Conservation (phyloP, 2,888 invertebrate species). For the Caenorhabditis panamensis region DNA sequence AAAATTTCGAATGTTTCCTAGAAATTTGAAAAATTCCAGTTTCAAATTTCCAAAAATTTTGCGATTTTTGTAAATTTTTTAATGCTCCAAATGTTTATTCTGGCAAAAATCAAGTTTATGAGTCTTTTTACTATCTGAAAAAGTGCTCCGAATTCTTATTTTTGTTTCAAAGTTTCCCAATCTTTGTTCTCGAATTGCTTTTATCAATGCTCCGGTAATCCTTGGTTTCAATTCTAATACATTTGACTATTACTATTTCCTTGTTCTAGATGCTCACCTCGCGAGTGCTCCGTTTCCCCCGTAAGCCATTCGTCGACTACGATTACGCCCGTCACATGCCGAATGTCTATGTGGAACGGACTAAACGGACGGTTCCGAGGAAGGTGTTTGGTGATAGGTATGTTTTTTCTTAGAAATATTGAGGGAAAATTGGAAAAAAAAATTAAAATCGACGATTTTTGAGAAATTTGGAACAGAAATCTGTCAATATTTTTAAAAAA, state of each 20-base stretch:
- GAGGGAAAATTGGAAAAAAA: no score
- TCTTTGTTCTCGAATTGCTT: constrained; percentile 5
- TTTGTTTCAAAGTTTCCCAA: not conserved
- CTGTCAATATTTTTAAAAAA: no score
- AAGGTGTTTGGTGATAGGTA: constrained; percentile 75
- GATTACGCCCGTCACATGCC: constrained; percentile 80
- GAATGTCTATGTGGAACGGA: constrained; percentile 74
- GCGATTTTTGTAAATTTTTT: no score
- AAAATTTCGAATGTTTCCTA: no score
- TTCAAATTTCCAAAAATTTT: no score
- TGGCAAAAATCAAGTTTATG: no score
- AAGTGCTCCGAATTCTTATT: not conserved
- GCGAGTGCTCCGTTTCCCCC: constrained; percentile 59
- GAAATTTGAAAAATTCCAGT: constrained; percentile 25
- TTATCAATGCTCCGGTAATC: not conserved
- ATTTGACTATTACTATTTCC: no score
- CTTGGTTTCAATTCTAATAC: no score
- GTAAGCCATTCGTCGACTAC: constrained; percentile 73
- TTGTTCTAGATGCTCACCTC: constrained; percentile 56
- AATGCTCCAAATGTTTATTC: no score
- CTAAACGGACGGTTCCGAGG: constrained; percentile 75
- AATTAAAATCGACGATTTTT: no score
- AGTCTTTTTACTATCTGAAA: no score
- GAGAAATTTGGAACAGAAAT: no score
- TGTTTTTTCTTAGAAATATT: constrained; percentile 19